Percentiles rank a stretch among this genome's conserved stretches.
phyloP scores from a whole-genome alignment of 2,888 invertebrate species.

The Trachelus troglodyta region DNA sequence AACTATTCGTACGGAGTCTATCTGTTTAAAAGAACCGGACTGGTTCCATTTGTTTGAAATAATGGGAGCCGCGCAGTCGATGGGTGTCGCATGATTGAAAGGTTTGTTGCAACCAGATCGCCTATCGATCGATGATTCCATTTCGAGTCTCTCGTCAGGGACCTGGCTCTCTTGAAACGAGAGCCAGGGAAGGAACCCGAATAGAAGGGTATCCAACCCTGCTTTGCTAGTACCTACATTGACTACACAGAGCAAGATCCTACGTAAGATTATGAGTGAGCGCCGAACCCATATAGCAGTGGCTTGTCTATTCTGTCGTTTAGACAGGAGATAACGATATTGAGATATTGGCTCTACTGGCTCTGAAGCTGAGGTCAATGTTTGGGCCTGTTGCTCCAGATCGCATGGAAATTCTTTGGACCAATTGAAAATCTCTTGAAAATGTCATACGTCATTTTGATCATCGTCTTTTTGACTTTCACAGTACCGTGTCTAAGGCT shows the following conservation, averaged over 20 bases:
- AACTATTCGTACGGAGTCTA: constrained; percentile 25
- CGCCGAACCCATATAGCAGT: constrained; percentile 41
- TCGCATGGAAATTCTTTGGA: constrained; percentile 26
- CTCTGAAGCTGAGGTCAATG: constrained; percentile 29
- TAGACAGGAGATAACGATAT: constrained; percentile 51
- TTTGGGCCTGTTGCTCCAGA: constrained; percentile 45
- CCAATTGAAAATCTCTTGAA: constrained; percentile 13
- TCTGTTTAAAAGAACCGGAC: constrained; percentile 19
- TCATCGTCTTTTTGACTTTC: neutral
- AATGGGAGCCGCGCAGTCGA: constrained; percentile 42
- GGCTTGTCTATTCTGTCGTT: constrained; percentile 40
- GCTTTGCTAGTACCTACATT: constrained; percentile 31
- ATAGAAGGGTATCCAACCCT: constrained; percentile 20
- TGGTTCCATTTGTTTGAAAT: constrained; percentile 39
- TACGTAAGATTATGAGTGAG: constrained; percentile 36
- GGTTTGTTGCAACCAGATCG: constrained; percentile 48
- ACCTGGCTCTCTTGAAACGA: neutral
- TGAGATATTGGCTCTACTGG: constrained; percentile 46
- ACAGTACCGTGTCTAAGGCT: neutral
- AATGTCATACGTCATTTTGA: neutral
- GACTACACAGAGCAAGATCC: constrained; percentile 36
- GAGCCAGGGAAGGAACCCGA: constrained; percentile 17
- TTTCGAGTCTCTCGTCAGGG: constrained; percentile 33
- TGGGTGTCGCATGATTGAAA: constrained; percentile 59
- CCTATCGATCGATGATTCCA: constrained; percentile 57